These are phyloP conservation scores for Hylia prasina DNA, from an alignment of 2,113 vertebrate species.

Conservation along the genomic window DNA sequence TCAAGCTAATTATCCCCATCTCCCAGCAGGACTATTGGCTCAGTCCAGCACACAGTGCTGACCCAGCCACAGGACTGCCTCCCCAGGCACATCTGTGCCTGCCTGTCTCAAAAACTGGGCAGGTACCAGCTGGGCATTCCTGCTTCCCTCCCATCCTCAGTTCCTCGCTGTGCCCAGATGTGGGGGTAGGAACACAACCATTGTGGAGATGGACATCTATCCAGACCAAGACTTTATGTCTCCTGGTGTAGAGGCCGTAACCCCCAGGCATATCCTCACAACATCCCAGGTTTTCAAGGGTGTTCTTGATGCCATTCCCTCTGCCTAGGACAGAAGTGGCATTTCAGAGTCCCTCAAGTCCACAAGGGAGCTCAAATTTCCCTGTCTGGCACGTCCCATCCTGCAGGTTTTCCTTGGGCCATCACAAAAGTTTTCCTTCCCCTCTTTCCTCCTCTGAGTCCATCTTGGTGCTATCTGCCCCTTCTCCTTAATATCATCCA, in stretches of 20 bases:
- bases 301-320: neutral
- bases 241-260: neutral
- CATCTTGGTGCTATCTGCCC: neutral
- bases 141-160: neutral
- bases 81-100: neutral
- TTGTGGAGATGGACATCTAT: neutral
- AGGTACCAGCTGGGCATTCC: neutral
- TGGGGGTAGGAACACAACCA: neutral
- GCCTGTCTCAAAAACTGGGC: neutral
- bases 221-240: neutral
- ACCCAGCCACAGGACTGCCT: neutral
- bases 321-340: neutral
- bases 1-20: constrained; percentile 10
- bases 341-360: neutral
- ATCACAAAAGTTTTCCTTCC: neutral
- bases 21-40: neutral
- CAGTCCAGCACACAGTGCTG: neutral
- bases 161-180: neutral
- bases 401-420: neutral
- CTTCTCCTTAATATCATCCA: neutral
- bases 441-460: neutral
- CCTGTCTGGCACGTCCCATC: neutral
- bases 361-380: neutral
- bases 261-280: accelerated
- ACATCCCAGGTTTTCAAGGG: neutral